These are phyloP conservation scores for Nomada ruficornis DNA, from an alignment of 2,888 invertebrate species.

Conservation along the genomic window DNA sequence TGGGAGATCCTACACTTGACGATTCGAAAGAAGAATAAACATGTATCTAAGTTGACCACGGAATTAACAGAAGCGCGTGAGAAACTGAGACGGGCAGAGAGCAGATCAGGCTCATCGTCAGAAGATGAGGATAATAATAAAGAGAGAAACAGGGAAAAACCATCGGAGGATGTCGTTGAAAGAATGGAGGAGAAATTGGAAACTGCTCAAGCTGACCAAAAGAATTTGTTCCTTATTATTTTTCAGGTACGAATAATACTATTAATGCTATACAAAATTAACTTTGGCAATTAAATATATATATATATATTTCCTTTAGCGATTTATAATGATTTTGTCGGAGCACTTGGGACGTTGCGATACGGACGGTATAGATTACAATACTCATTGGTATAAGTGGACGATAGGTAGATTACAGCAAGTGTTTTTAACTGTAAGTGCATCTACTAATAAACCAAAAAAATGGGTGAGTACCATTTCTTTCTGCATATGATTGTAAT, in stretches of 20 bases:
- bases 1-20: conserved; percentile 99
- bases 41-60: conserved; percentile 92
- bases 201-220: conserved; percentile 97
- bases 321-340: conserved; percentile 98
- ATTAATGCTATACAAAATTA: background rate
- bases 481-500: background rate
- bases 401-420: conserved; percentile 97
- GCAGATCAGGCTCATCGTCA: conserved; percentile 91
- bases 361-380: conserved; percentile 96
- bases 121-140: conserved; percentile 89
- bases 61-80: conserved; percentile 95
- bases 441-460: background rate
- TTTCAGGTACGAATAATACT: conserved; percentile 89
- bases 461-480: background rate
- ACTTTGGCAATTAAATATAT: background rate
- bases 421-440: conserved; percentile 94
- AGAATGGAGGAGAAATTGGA: conserved; percentile 98
- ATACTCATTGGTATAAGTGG: conserved; percentile 98
- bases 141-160: conserved; percentile 86
- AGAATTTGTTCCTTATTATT: conserved; percentile 97
- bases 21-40: conserved; percentile 98
- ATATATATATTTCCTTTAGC: conserved; percentile 82
- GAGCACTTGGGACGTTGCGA: conserved; percentile 97
- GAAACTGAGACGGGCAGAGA: conserved; percentile 93
- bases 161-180: conserved; percentile 94